Evolutionary conservation across 2,888 invertebrate species (phyloP).

Genomic region (Lapara coniferarum): DNA sequence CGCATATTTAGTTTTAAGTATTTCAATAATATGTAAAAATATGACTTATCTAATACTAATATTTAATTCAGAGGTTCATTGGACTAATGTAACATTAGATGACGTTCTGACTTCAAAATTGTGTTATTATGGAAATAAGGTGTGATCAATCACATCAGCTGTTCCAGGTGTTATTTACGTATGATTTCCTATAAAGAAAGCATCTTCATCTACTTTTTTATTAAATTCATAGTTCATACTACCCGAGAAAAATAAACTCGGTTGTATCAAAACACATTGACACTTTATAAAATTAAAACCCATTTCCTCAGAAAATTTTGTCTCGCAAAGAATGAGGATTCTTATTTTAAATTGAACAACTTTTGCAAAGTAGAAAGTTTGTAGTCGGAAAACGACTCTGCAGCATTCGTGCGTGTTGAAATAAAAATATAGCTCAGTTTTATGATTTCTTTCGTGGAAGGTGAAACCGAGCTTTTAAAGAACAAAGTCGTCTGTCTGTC

Average conservation of each 20-base stretch:
- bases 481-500: too few relatives aligned
- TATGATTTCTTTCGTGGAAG: background rate
- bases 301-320: background rate
- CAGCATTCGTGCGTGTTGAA: background rate
- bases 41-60: too few relatives aligned
- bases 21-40: too few relatives aligned
- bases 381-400: background rate
- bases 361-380: slow-evolving; percentile 15
- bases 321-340: background rate
- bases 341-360: slow-evolving; percentile 6
- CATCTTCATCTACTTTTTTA: background rate
- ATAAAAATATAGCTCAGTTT: background rate
- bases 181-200: background rate
- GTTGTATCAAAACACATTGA: background rate
- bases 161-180: too few relatives aligned
- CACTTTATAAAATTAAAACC: background rate
- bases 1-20: too few relatives aligned
- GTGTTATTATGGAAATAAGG: too few relatives aligned
- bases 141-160: too few relatives aligned
- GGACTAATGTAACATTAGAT: too few relatives aligned
- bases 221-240: background rate
- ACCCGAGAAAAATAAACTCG: background rate
- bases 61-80: too few relatives aligned
- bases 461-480: background rate
- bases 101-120: too few relatives aligned